These are phyloP conservation scores for Cotesia chilonis DNA, from an alignment of 1,140 invertebrate species.

Conservation along the genomic window DNA sequence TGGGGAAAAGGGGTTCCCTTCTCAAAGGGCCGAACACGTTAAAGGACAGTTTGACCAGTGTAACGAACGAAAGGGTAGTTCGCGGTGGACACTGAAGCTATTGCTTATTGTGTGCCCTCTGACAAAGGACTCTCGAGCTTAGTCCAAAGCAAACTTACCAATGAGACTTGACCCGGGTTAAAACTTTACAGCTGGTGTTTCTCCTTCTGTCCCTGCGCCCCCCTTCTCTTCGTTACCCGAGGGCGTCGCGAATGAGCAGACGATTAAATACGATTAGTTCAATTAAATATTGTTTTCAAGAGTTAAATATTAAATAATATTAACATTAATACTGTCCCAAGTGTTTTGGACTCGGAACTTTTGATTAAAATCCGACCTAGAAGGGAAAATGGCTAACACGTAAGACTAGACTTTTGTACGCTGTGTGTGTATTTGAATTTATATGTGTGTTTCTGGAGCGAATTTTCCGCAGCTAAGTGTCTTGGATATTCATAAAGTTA, in stretches of 20 bases:
- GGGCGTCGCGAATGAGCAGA: not conserved
- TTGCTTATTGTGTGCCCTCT: slow-evolving; percentile 13
- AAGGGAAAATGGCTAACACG: not conserved
- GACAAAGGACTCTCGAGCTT: slow-evolving; percentile 9
- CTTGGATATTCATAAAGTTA: slow-evolving; percentile 26
- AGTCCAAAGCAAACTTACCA: slow-evolving; percentile 6
- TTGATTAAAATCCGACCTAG: slow-evolving; percentile 2
- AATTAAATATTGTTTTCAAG: slow-evolving; percentile 3
- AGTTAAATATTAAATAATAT: not conserved
- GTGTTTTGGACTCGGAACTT: not conserved
- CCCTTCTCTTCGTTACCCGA: not conserved
- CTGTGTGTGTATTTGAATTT: not conserved
- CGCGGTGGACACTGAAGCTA: slow-evolving; percentile 1
- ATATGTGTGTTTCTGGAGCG: not conserved
- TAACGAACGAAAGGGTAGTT: slow-evolving; percentile 24
- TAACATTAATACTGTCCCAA: not conserved
- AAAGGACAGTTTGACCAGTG: slow-evolving; percentile 31
- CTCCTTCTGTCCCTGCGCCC: not conserved
- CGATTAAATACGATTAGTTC: slow-evolving; percentile 6
- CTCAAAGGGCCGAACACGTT: slow-evolving; percentile 16
- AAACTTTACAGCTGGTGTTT: slow-evolving; percentile 5
- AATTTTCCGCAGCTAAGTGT: slow-evolving; percentile 11
- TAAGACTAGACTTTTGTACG: not conserved
- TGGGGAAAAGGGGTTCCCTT: not conserved
- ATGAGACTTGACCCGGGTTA: slow-evolving; percentile 14